phyloP scores from a whole-genome alignment of 2,797 vertebrate species.

The Notolepis coatsorum region DNA sequence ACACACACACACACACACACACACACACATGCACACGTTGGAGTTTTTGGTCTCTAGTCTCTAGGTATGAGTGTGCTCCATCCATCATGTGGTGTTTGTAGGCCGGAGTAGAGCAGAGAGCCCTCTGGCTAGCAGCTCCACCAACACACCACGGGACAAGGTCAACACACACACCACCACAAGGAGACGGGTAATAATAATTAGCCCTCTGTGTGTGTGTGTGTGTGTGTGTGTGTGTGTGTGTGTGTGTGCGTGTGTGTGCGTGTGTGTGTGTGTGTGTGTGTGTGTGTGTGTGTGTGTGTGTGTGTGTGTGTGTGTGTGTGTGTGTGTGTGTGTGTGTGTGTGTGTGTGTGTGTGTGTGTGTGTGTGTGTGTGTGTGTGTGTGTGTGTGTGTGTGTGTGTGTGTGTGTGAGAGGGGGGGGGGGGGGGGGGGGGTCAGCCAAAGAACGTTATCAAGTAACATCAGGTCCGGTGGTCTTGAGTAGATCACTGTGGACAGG shows the following conservation, averaged over 20 bases:
- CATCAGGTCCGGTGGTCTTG: no score
- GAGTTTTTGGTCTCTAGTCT: slow-evolving; percentile 52
- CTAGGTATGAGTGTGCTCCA: slow-evolving; percentile 58
- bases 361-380: neutral
- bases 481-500: no score
- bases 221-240: slow-evolving; percentile 9
- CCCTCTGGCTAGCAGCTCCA: slow-evolving; percentile 67
- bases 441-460: no score
- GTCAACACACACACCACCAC: slow-evolving; percentile 65
- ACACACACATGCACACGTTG: neutral
- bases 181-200: slow-evolving; percentile 73
- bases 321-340: slow-evolving; percentile 10
- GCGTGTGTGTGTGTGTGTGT: slow-evolving; percentile 9
- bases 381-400: neutral
- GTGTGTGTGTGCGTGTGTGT: slow-evolving; percentile 3
- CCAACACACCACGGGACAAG: slow-evolving; percentile 62
- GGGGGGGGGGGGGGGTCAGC: no score
- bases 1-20: neutral
- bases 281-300: slow-evolving; percentile 18
- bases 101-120: slow-evolving; percentile 35
- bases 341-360: slow-evolving; percentile 1
- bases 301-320: slow-evolving; percentile 17
- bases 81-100: slow-evolving; percentile 71
- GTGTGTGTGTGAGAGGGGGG: neutral
- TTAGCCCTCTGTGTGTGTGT: slow-evolving; percentile 33